phyloP scores from a whole-genome alignment of 2,113 vertebrate species.

The Cyprinodon brontotheroides region DNA sequence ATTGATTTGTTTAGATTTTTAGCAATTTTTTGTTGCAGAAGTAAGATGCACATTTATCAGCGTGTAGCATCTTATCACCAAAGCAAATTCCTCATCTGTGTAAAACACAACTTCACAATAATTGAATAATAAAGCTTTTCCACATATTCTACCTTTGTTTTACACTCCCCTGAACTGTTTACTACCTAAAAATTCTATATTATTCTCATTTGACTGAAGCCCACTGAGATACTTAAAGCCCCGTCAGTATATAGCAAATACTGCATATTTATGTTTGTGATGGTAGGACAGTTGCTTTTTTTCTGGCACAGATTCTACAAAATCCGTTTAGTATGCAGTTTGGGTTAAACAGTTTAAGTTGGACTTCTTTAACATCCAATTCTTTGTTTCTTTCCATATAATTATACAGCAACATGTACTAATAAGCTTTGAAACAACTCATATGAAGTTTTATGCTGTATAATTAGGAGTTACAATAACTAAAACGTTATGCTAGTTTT shows the following conservation, averaged over 20 bases:
- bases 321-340: not conserved
- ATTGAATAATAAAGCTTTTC: no score
- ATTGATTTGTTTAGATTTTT: no score
- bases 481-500: no score
- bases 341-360: not conserved
- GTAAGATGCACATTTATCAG: no score
- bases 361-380: not conserved
- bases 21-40: no score
- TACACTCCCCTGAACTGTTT: no score
- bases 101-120: no score
- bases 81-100: no score
- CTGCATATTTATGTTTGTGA: not conserved
- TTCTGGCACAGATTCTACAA: not conserved
- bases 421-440: not conserved
- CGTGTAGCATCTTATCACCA: no score
- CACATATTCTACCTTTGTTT: no score
- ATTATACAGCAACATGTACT: not conserved
- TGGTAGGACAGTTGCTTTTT: not conserved
- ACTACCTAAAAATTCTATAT: not conserved
- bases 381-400: not conserved
- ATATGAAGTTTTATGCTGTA: not conserved
- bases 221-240: not conserved
- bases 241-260: not conserved
- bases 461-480: not conserved
- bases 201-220: not conserved